Base-by-base conservation (phyloP, 2,113 vertebrate species). In the Pseudorhombus dupliciocellatus region DNA sequence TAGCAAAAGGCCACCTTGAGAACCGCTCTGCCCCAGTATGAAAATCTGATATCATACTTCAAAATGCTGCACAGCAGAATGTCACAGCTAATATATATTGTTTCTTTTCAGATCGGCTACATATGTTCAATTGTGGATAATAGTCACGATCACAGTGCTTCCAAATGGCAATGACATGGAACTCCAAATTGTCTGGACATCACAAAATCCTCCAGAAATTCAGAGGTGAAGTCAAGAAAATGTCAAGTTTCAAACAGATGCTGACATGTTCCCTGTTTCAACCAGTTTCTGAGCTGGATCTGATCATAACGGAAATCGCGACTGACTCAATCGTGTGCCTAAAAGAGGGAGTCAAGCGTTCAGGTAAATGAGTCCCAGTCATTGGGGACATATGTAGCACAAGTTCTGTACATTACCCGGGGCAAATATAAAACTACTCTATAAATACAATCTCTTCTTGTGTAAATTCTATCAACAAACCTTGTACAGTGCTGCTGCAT, bases 1-100 rank as follows among this genome's bases (percentile, higher is more conserved):
- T 90, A 91, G 83, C 83, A 74, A 93, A 94, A 94, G 92, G 92
- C 90, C 92, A 93, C 22, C 53, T 21, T 73, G 80, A 87, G 88
- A 79, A 81, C 81, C 72, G 83, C 74, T 84, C 77, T 70, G 66
- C 75, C 52, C 61, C 50, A 1, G 57, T 67, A 90, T 91, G 86
- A 93, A 91, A 91, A 91, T 89, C 90, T 89, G 79, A 90, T 91
- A 80, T 72, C 84, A 89, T 85, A 90, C 80, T 79, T 81, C n/a
- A 82, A 77, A 62, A 70, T 66, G 40, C 25, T 48, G 62, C 61
- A 44, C 21, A 70, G 70, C 20, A 63, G 37, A 58, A 70, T 53
- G 34, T 58, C 40, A 46, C 7, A 16, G 26, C n/a, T 24, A 24
- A 42, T 12, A 57, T 9, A 10, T 16, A 16, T 0, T 18, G 10